Base-by-base conservation (phyloP, 2,113 vertebrate species). In the Phycodurus eques region DNA sequence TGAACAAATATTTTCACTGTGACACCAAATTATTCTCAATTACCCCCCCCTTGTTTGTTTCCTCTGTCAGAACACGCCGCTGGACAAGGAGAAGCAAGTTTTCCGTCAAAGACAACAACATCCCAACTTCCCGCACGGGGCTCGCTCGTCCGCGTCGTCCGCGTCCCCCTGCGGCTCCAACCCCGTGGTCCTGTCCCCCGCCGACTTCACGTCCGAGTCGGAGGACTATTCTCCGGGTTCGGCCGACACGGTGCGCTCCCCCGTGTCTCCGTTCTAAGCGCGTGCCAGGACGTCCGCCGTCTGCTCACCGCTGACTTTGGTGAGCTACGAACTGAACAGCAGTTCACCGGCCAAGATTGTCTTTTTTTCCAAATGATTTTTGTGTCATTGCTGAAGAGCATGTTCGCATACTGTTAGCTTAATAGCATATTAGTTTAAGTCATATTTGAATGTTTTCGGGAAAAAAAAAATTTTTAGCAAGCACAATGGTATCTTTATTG, bases 51-150 rank as follows among this genome's bases (percentile, higher is more conserved):
- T 17, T 80, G 15, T 83, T 68, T 79, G 43, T 11, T 91, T 35
- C 93, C 90, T 93, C 93, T 90, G 91, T 90, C 93, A 99, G 98
- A 97, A 94, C 96, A 99, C 98, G 93, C 93, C 98, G 95, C 96
- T 99, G 95, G 98, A 99, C 96, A 99, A 99, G 93, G 97, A 99
- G 95, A 96, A 95, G 95, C 98, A 98, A 95, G 92, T 97, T 95
- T 95, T 99, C 96, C 87, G 95, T 95, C 93, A 94, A 96, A 96
- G 96, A 96, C 93, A 44, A 95, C 94, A 87, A 3, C 20, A 97
- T 94, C 94, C 94, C 63, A 90, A 88, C 73, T 67, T 92, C 33
- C 94, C 94, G 67, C 94, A 94, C 65, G 62, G 75, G 67, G 4
- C 59, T 1, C 71, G 77, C 31, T 71, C 80, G 39, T 15, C 70